Base-by-base conservation (phyloP, 2,113 vertebrate species). In the Athene cunicularia region DNA sequence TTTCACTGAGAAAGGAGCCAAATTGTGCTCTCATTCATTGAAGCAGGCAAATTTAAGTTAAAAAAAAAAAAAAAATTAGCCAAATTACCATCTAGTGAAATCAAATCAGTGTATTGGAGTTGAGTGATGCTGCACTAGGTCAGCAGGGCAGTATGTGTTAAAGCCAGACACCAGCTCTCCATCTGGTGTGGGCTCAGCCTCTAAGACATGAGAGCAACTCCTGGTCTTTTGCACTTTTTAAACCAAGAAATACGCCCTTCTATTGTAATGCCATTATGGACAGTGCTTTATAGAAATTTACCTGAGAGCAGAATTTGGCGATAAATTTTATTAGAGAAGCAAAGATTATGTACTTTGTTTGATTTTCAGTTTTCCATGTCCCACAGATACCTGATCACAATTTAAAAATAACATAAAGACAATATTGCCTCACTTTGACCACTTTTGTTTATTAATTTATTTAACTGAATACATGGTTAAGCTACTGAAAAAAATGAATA, bases 401-500 rank as follows among this genome's bases (percentile, higher is more conserved):
- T 95, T 96, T 91, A 74, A 93, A 88, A 88, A 73, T 27, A 70
- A 83, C 97, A 93, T 95, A 91, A 97, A 94, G 77, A 97, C 73
- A 94, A 77, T 96, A 97, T 98, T 84, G 96, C 97, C 94, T 98
- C 97, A 97, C 97, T 92, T 97, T 82, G 77, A 80, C 52, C 93
- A 94, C 93, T 95, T 97, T 94, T 97, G 96, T 98, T 95, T 97
- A 97, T 98, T 93, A 97, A 86, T 97, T 96, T 98, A 97, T 98
- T 97, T 98, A 96, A 95, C 71, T 96, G 95, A 98, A 83, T 97
- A 98, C 97, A 94, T 98, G 97, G 91, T 93, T 97, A 97, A 98
- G 88, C 88, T 98, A 98, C 96, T 98, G 98, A 96, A 88, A 92
- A 80, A 98, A 97, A 95, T 95, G 33, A 97, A 93, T 97, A 96